phyloP scores from a whole-genome alignment of 2,797 vertebrate species.

The Galagoides demidoff region DNA sequence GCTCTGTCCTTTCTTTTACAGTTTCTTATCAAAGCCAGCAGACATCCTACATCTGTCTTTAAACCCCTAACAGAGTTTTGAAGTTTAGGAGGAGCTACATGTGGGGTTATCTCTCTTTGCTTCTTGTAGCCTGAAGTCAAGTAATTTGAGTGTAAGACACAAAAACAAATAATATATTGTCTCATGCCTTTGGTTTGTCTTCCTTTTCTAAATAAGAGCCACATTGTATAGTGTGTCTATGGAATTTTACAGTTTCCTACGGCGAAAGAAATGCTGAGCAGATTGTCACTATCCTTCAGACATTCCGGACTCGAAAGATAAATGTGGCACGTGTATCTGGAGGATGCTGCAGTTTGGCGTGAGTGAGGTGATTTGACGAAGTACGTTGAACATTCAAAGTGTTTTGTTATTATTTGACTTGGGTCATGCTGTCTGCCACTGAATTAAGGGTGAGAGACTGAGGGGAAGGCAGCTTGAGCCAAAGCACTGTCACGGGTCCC shows the following conservation, averaged over 20 bases:
- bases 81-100: slow-evolving; percentile 67
- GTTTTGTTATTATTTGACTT: not conserved
- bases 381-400: not conserved
- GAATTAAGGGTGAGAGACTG: not conserved
- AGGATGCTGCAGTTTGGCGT: not conserved
- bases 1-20: slow-evolving; percentile 64
- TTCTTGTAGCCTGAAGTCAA: slow-evolving; percentile 70
- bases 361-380: slow-evolving; percentile 8
- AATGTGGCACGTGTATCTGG: not conserved
- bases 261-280: slow-evolving; percentile 61
- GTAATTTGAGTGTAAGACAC: slow-evolving; percentile 61
- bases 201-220: slow-evolving; percentile 78
- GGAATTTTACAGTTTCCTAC: slow-evolving; percentile 76
- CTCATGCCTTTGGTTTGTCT: slow-evolving; percentile 57
- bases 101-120: slow-evolving; percentile 71
- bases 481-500: not conserved
- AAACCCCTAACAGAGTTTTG: slow-evolving; percentile 61
- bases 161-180: slow-evolving; percentile 77
- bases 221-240: slow-evolving; percentile 60
- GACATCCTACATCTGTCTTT: slow-evolving; percentile 75
- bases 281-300: slow-evolving; percentile 2
- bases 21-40: slow-evolving; percentile 77
- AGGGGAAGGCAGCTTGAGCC: not conserved
- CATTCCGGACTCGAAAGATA: slow-evolving; percentile 54
- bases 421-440: not conserved